phyloP scores from a whole-genome alignment of 37 sponge, comb jelly and placozoan species.

The Mnemiopsis leidyi region DNA sequence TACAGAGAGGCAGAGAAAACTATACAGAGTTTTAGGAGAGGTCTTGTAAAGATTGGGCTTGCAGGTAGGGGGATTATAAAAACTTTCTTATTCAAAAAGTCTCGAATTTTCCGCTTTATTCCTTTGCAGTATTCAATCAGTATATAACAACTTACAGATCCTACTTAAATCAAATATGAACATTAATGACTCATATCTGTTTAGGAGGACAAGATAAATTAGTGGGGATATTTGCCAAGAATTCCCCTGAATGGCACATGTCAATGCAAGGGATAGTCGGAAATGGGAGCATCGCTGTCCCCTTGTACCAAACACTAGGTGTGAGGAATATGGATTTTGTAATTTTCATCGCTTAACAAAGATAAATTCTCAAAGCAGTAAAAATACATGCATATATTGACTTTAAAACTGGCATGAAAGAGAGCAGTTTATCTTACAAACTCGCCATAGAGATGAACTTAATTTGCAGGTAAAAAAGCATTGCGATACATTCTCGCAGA shows the following conservation, averaged over 20 bases:
- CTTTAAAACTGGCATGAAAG: too few relatives aligned
- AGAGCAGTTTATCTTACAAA: too few relatives aligned
- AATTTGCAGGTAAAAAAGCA: constrained; percentile 8
- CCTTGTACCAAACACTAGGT: constrained; percentile 26
- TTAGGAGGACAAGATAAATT: background rate
- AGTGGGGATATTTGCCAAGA: constrained; percentile 40
- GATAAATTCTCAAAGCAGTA: too few relatives aligned
- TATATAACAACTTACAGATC: too few relatives aligned
- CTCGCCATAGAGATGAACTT: too few relatives aligned
- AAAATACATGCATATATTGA: too few relatives aligned
- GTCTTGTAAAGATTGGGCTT: background rate
- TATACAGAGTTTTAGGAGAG: background rate
- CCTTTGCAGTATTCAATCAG: too few relatives aligned
- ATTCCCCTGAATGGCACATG: constrained; percentile 57
- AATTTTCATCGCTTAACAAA: too few relatives aligned
- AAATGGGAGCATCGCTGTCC: background rate
- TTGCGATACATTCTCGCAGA: background rate
- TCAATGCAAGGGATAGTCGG: constrained; percentile 39
- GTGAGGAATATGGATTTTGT: background rate
- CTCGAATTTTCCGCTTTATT: too few relatives aligned
- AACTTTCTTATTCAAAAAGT: background rate
- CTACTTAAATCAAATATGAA: too few relatives aligned
- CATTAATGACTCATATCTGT: too few relatives aligned
- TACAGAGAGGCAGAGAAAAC: background rate
- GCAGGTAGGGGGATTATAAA: background rate